Evolutionary conservation across 1,140 invertebrate genomes (phyloP), one percentile per base, ranked within the genome.

Genomic region (Drosophila ironensis): DNA sequence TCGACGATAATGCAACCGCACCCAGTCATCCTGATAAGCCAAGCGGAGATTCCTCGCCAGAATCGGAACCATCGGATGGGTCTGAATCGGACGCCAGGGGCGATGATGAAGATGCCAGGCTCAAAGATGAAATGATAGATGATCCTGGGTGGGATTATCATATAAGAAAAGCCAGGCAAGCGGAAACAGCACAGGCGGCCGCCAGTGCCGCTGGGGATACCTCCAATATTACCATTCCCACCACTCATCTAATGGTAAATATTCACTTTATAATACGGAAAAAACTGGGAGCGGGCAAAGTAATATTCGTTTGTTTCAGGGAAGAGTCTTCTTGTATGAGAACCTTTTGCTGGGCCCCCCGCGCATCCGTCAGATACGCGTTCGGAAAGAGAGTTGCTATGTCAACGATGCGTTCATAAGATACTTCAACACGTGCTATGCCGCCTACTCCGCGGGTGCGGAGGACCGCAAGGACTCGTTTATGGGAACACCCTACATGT

Each of bases 391-490:
- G 8, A 77, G 59, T 25, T 89, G 87, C 38, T 67, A 74, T 38
- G 76, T 89, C 3, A 74, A 86, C 14, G 78, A 89, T 38, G 75
- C 78, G 3, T 89, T 89, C 11, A 69, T 77, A 5, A 51, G 75
- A 0, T 89, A 89, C 44, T 89, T 89, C 19, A 81, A 74, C n/a
- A 53, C 53, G 1, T 89, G 87, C 42, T 89, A 86, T 59, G 70
- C 61, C 0, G 67, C 66, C 0, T 89, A 86, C 27, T 57, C 74
- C 2, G 0, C 7, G 0, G 9, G 17, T 2, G 35, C 42, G 0
- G 78, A 89, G 33, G 67, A 86, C 12, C 52, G 54, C 0, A 19
- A 6, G 0, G 0, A 1, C 0, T 6, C 16, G 0, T 38, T 63
- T 9, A 54, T 51, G 17, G 66, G 67, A 0, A 37, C 71, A 1